Conservation (phyloP, 2,113 vertebrate species). For the Lepus americanus region DNA sequence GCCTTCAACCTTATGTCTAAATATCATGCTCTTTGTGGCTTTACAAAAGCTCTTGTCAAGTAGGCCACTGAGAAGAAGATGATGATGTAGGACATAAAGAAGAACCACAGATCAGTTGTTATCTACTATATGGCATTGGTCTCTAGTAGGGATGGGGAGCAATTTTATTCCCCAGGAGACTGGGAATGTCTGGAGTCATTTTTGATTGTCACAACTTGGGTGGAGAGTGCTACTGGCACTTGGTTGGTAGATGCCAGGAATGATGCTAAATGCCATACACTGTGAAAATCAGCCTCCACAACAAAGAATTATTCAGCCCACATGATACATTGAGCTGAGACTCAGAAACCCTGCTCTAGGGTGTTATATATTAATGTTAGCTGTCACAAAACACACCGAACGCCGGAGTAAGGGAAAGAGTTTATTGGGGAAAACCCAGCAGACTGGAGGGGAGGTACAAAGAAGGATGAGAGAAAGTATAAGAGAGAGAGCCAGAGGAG, state of each 20-base stretch:
- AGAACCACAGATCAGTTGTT: background rate
- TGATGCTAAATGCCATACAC: background rate
- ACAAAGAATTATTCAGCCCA: background rate
- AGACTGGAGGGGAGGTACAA: no score
- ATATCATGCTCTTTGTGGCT: background rate
- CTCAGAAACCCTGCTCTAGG: background rate
- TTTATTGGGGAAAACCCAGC: no score
- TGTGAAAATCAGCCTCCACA: background rate
- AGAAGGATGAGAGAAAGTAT: no score
- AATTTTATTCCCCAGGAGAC: background rate
- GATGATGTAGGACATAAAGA: background rate
- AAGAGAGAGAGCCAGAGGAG: no score
- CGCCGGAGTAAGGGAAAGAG: no score
- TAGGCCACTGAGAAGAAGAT: background rate
- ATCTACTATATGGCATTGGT: background rate
- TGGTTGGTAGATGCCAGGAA: background rate
- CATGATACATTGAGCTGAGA: background rate
- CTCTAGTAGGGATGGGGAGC: background rate
- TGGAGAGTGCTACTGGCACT: background rate
- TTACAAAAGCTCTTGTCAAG: conserved; percentile 38
- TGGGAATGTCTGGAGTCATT: background rate
- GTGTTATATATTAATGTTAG: background rate
- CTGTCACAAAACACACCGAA: no score
- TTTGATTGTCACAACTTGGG: background rate
- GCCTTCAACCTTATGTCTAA: background rate